Evolutionary conservation across 2,797 vertebrate genomes (phyloP).

Genomic region (Sternarchorhynchus goeldii): DNA sequence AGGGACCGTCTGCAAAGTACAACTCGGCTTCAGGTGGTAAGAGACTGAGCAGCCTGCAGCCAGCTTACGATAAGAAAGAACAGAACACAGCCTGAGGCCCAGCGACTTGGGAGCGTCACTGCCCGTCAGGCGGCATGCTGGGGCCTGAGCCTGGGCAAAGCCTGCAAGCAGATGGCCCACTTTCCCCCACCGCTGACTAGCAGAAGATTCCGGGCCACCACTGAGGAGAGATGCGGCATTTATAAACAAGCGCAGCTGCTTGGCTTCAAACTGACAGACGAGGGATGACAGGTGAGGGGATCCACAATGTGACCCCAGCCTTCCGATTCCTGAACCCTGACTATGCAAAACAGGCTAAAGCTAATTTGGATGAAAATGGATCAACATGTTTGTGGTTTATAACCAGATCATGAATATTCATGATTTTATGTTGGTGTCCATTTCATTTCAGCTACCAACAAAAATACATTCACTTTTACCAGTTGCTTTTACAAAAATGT

Average conservation of each 20-base stretch:
- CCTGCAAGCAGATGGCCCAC: constrained; percentile 53
- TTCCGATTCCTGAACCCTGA: neutral
- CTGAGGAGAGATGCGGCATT: constrained; percentile 20
- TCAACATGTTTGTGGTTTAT: neutral
- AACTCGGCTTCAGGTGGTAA: neutral
- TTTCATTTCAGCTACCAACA: too few species aligned
- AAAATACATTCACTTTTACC: too few species aligned
- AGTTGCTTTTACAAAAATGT: too few species aligned
- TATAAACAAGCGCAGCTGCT: constrained; percentile 38
- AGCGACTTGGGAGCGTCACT: constrained; percentile 29
- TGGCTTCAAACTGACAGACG: constrained; percentile 9
- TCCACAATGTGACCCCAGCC: neutral
- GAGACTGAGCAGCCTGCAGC: neutral
- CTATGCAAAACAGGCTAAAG: neutral
- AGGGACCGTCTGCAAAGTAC: neutral
- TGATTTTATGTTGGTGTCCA: neutral
- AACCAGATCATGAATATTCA: neutral
- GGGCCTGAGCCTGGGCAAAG: constrained; percentile 29
- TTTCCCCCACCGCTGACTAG: constrained; percentile 26
- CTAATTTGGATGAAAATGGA: neutral
- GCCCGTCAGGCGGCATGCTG: constrained; percentile 34
- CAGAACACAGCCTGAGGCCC: constrained; percentile 12
- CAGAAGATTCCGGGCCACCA: constrained; percentile 39
- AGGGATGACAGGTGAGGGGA: neutral
- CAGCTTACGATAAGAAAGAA: constrained; percentile 13